Conservation (phyloP, 2,113 vertebrate species). For the Ia io region DNA sequence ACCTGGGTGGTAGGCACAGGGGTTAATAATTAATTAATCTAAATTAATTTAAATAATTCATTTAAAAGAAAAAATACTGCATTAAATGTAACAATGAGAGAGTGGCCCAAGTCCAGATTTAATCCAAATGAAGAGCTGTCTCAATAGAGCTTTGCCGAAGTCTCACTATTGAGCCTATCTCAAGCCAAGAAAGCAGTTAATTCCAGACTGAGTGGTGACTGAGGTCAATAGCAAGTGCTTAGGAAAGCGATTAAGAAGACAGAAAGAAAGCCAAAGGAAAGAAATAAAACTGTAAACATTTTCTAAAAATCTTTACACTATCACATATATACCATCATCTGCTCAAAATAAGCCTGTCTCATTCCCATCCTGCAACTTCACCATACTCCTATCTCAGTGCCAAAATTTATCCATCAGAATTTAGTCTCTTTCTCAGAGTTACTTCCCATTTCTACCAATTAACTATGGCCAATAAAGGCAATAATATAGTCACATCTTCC, state of each 20-base stretch:
- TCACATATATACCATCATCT: background rate
- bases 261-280: slow-evolving; percentile 15
- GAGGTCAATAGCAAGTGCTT: slow-evolving; percentile 29
- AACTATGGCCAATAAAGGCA: slow-evolving; percentile 27
- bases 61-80: background rate
- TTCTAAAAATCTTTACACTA: slow-evolving; percentile 21
- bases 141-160: slow-evolving; percentile 1
- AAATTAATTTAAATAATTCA: background rate
- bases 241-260: slow-evolving; percentile 34
- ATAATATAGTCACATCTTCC: slow-evolving; percentile 12
- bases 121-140: slow-evolving; percentile 3
- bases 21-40: slow-evolving; percentile 32
- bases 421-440: slow-evolving; percentile 26
- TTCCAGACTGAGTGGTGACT: slow-evolving; percentile 3
- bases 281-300: background rate
- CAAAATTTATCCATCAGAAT: slow-evolving; percentile 10
- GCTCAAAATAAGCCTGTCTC: slow-evolving; percentile 3
- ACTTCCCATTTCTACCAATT: slow-evolving; percentile 41
- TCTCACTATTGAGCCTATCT: background rate
- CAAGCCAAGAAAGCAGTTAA: slow-evolving; percentile 63
- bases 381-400: background rate
- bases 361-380: background rate
- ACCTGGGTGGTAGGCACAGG: background rate
- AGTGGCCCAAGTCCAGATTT: background rate
- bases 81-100: slow-evolving; percentile 16